Conservation (phyloP, 2,888 invertebrate genomes). For the Dryobota labecula region DNA sequence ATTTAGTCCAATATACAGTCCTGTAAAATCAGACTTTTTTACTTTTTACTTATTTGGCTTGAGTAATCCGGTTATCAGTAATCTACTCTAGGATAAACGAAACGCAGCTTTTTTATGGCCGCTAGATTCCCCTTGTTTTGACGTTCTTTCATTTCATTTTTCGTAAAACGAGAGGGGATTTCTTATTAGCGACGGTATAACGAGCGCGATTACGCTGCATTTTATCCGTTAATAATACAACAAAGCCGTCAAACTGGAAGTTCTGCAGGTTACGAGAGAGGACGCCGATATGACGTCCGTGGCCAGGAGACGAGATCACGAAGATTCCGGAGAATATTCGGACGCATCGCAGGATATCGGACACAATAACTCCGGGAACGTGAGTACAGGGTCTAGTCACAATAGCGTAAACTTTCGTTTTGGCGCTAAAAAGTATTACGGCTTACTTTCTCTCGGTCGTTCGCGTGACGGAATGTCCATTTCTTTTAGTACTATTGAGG, state of each 20-base stretch:
- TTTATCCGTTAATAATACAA: conserved; percentile 70
- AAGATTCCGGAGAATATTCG: conserved; percentile 88
- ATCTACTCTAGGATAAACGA: conserved; percentile 68
- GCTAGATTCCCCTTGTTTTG: conserved; percentile 86
- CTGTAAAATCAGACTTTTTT: background rate
- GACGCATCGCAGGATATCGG: conserved; percentile 88
- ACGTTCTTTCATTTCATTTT: conserved; percentile 83
- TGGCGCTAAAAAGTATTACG: conserved; percentile 84
- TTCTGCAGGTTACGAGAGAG: conserved; percentile 83
- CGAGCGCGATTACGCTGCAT: conserved; percentile 74
- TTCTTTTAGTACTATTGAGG: conserved; percentile 88
- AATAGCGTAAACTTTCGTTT: conserved; percentile 83
- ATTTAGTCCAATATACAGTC: fast-evolving
- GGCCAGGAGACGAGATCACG: conserved; percentile 82
- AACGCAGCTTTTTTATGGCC: conserved; percentile 82
- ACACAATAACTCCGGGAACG: conserved; percentile 84
- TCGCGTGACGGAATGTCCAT: conserved; percentile 88
- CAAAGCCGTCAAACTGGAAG: conserved; percentile 86
- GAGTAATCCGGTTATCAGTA: background rate
- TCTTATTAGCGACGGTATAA: conserved; percentile 72
- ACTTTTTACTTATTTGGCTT: background rate
- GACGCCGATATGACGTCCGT: conserved; percentile 89
- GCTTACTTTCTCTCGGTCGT: conserved; percentile 86
- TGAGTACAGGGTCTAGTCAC: conserved; percentile 78
- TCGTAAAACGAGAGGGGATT: conserved; percentile 81